Evolutionary conservation across 2,888 invertebrate species (phyloP), one percentile per base, ranked within the genome.

Genomic region (Schizaphis graminum): DNA sequence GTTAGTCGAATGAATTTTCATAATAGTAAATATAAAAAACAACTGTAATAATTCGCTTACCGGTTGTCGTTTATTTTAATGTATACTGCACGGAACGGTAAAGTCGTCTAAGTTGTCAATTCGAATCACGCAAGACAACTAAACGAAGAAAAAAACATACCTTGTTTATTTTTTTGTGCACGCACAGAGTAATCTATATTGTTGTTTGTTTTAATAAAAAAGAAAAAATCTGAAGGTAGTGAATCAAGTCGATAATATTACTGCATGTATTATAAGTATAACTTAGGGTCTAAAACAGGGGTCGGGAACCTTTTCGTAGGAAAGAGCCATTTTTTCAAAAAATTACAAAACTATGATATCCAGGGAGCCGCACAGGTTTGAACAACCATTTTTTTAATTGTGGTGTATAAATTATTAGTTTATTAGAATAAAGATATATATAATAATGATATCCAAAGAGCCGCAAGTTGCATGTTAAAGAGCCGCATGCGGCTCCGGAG

Each of bases 41-140:
- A 57, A 61, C 57, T 41, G 56, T 57, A 86, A 86, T 91, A 86
- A 57, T 91, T 86, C n/a, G 85, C 35, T 86, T 86, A 44, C 47
- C 49, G 35, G 90, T 91, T 85, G 44, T 44, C 44, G 56, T 85
- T 92, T 61, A 86, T 49, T 41, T 92, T 28, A 49, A 86, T 26
- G 47, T 77, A 87, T n/a, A 57, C 11, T 5, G 35, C 49, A 67
- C 92, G 87, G 67, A 92, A 87, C 47, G 49, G 49, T 92, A 86
- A 61, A 91, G 61, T 41, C 61, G 87, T 92, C 61, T 87, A 61
- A 86, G 61, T 92, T 92, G 92, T 92, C 92, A 88, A 92, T 77
- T 88, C 88, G 53, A 41, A 92, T 92, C 92, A 92, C 92, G 92
- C 92, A 88, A 92, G 86, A 87, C 61, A 87, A 47, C 57, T 28